Percentiles rank a stretch among this genome's conserved stretches.
Evolutionary conservation across 2,888 invertebrate species (phyloP).

Genomic region (Tenthredo amoena): DNA sequence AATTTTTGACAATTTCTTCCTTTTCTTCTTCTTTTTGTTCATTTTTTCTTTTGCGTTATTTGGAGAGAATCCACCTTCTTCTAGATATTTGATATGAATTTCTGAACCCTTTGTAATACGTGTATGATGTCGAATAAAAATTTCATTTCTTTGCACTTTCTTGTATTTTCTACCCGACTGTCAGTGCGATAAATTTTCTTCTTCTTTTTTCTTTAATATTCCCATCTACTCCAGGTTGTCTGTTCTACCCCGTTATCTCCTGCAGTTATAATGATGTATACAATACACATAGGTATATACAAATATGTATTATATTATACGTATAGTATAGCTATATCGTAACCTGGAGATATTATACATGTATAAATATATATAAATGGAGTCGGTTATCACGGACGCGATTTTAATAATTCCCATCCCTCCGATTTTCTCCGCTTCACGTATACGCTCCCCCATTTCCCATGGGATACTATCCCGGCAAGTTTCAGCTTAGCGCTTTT

Average conservation of each 20-base stretch:
- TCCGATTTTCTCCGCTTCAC: background rate
- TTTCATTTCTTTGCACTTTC: too few relatives aligned
- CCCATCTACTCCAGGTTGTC: too few relatives aligned
- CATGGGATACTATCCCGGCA: conserved; percentile 11
- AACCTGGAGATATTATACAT: background rate
- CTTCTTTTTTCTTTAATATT: too few relatives aligned
- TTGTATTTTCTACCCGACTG: too few relatives aligned
- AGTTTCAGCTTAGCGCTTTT: conserved; percentile 25
- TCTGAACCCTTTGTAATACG: too few relatives aligned
- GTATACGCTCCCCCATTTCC: background rate
- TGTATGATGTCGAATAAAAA: too few relatives aligned
- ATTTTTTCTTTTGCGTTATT: too few relatives aligned
- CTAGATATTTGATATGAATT: too few relatives aligned
- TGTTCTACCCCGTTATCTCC: background rate
- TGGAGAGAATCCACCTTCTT: too few relatives aligned
- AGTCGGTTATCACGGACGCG: background rate
- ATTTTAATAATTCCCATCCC: conserved; percentile 35
- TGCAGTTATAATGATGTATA: background rate
- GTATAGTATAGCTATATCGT: background rate
- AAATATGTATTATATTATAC: background rate
- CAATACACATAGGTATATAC: background rate
- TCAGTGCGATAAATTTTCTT: too few relatives aligned
- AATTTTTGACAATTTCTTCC: too few relatives aligned
- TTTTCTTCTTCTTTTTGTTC: too few relatives aligned
- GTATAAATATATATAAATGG: background rate